Evolutionary conservation across 2,888 invertebrate species (phyloP).

Genomic region (Leptogaster cylindrica): DNA sequence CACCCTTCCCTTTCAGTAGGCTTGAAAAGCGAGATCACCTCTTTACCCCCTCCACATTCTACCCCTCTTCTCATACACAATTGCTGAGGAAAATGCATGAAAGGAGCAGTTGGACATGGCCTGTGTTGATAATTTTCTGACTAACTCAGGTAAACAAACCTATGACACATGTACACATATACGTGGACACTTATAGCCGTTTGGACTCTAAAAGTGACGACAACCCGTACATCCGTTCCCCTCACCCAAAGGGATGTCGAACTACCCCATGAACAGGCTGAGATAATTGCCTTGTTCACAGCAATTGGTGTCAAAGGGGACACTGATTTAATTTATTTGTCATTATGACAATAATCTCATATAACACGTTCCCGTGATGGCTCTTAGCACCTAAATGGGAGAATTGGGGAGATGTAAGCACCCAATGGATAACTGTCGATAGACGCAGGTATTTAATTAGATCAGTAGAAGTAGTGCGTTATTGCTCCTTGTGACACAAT

Average conservation of each 20-base stretch:
- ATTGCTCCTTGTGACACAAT: no score
- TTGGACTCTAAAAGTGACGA: constrained; percentile 24
- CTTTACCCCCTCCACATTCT: constrained; percentile 41
- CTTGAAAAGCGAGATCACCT: constrained; percentile 15
- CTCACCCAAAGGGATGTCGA: constrained; percentile 7
- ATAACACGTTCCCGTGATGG: constrained; percentile 18
- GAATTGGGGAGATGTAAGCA: not conserved
- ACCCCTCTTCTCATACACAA: no score
- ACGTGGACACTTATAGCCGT: constrained; percentile 30
- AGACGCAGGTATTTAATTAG: constrained; percentile 27
- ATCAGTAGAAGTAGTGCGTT: constrained; percentile 11
- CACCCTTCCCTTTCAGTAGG: no score
- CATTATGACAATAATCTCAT: constrained; percentile 41
- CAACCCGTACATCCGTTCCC: constrained; percentile 5
- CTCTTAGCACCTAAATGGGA: constrained; percentile 17
- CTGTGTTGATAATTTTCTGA: constrained; percentile 51
- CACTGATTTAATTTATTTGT: constrained; percentile 41
- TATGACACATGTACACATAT: constrained; percentile 37
- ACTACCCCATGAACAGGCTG: constrained; percentile 30
- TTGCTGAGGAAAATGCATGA: constrained; percentile 36
- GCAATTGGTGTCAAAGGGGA: constrained; percentile 37
- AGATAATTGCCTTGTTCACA: constrained; percentile 42
- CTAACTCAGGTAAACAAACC: constrained; percentile 50
- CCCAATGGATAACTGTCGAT: not conserved
- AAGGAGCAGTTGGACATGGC: constrained; percentile 33